These are phyloP conservation scores for Sitobion miscanthi DNA, from an alignment of 1,140 invertebrate genomes.

Conservation along the genomic window DNA sequence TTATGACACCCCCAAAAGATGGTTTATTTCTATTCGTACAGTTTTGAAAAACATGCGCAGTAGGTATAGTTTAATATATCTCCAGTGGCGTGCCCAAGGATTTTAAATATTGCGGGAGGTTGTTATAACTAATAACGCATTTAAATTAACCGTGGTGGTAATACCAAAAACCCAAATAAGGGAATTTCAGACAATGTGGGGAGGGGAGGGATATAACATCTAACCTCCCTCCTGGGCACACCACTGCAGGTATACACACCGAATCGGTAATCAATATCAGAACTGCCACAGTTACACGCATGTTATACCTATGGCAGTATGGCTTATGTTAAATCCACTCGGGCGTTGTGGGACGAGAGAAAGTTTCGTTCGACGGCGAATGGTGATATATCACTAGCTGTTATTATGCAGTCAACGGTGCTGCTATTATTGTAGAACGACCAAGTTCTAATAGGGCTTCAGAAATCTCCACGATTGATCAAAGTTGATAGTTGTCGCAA, in stretches of 20 bases:
- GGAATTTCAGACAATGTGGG: no score
- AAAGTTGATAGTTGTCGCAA: not conserved
- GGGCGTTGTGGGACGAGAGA: not conserved
- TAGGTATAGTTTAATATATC: not conserved
- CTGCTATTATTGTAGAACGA: not conserved
- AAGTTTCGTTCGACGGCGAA: not conserved
- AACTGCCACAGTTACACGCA: not conserved
- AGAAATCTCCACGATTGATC: not conserved
- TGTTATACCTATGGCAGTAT: not conserved
- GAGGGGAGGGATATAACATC: no score
- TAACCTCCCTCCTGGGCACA: no score
- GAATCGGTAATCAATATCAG: not conserved
- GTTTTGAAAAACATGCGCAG: not conserved
- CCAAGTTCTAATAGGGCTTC: not conserved
- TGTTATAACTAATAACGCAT: no score
- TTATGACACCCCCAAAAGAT: not conserved
- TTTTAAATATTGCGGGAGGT: no score
- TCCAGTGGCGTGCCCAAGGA: not conserved
- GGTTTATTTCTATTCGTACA: not conserved
- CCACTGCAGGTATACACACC: not conserved
- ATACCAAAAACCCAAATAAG: no score
- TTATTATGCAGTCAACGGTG: constrained; percentile 4
- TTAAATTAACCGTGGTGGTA: no score
- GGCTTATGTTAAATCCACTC: not conserved
- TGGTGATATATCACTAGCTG: not conserved